Percentiles rank a stretch among this genome's conserved stretches.
phyloP scores from a whole-genome alignment of 2,888 invertebrate species.

The Athetis lepigone region DNA sequence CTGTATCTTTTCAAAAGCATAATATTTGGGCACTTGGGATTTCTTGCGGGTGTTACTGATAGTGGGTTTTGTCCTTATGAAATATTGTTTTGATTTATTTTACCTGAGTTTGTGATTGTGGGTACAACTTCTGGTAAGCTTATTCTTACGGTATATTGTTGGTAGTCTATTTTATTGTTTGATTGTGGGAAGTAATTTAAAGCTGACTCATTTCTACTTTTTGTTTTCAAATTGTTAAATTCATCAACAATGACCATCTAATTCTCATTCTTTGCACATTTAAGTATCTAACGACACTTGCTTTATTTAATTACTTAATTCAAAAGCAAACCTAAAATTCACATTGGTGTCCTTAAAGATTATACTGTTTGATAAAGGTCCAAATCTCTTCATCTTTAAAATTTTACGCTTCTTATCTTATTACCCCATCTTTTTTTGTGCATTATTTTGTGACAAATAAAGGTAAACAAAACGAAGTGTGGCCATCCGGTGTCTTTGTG shows the following conservation, averaged over 20 bases:
- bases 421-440: slow-evolving; percentile 76
- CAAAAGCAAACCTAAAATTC: slow-evolving; percentile 26
- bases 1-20: slow-evolving; percentile 74
- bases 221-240: slow-evolving; percentile 1
- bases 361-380: slow-evolving; percentile 34
- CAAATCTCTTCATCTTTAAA: slow-evolving; percentile 55
- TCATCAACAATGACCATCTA: neutral
- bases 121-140: slow-evolving; percentile 6
- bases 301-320: neutral
- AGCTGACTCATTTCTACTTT: slow-evolving; percentile 11
- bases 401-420: slow-evolving; percentile 76
- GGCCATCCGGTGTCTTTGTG: slow-evolving; percentile 83
- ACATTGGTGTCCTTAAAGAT: slow-evolving; percentile 19
- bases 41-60: slow-evolving; percentile 55
- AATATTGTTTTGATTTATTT: slow-evolving; percentile 50
- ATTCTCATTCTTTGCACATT: neutral
- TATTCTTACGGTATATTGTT: slow-evolving; percentile 12
- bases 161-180: slow-evolving; percentile 16
- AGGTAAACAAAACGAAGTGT: slow-evolving; percentile 79
- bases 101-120: slow-evolving; percentile 27
- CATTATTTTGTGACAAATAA: slow-evolving; percentile 79
- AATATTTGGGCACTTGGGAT: slow-evolving; percentile 81
- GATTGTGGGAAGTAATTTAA: slow-evolving; percentile 3
- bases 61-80: slow-evolving; percentile 50
- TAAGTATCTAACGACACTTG: neutral